A percentile compares a stretch with the other conserved stretches of the same genome.
Conservation (phyloP, 2,113 vertebrate genomes). For the Aphyosemion australe region DNA sequence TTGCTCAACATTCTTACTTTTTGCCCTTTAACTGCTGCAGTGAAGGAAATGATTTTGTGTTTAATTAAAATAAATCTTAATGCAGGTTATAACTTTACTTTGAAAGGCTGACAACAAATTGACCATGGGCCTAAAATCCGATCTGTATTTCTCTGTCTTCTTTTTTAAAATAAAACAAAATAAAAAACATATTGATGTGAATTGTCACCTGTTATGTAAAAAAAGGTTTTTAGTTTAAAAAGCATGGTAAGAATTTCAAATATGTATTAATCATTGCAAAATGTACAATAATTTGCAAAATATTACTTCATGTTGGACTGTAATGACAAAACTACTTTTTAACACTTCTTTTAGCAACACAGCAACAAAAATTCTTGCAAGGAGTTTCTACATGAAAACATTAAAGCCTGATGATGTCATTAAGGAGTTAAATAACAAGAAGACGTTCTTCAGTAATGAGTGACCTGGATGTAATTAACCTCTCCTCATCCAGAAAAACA, state of each 20-base stretch:
- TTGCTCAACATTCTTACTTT: conserved; percentile 47
- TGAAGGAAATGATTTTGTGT: conserved; percentile 25
- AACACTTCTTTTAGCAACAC: neutral
- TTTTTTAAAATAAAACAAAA: too few relatives aligned
- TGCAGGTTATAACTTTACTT: neutral
- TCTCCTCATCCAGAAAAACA: conserved; percentile 45
- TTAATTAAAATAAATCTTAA: conserved; percentile 22
- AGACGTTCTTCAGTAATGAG: conserved; percentile 1
- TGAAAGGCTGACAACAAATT: too few relatives aligned
- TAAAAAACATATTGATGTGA: too few relatives aligned
- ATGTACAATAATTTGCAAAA: too few relatives aligned
- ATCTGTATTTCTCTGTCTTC: too few relatives aligned
- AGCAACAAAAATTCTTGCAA: neutral
- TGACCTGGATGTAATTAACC: conserved; percentile 56
- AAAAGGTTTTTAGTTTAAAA: too few relatives aligned
- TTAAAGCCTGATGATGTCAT: neutral
- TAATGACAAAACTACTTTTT: too few relatives aligned
- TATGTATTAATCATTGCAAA: too few relatives aligned
- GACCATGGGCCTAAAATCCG: too few relatives aligned
- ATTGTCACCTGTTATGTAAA: too few relatives aligned
- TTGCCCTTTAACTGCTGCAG: neutral
- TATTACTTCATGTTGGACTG: too few relatives aligned
- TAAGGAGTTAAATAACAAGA: neutral
- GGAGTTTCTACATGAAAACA: neutral
- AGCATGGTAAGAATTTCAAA: too few relatives aligned